Conservation (phyloP, 1,140 invertebrate species). For the Drosophila pectinifera region DNA sequence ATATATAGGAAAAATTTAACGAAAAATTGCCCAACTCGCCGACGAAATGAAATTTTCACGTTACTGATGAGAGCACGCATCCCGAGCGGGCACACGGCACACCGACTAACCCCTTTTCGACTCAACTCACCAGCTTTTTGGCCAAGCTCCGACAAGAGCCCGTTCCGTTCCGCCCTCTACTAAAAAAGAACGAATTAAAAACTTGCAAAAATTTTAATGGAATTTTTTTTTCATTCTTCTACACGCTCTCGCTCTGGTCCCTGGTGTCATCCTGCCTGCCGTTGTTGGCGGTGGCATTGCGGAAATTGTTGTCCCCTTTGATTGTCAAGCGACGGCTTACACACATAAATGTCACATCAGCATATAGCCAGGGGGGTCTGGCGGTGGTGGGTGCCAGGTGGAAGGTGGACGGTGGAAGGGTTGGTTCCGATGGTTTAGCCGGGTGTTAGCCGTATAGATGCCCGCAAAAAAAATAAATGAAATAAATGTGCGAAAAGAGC, state of each 20-base stretch:
- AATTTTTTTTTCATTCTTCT: constrained; percentile 61
- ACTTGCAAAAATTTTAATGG: constrained; percentile 81
- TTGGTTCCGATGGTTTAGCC: constrained; percentile 1
- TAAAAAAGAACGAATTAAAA: constrained; percentile 70
- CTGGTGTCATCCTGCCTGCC: constrained; percentile 48
- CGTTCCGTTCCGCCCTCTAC: background rate
- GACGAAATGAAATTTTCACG: constrained; percentile 79
- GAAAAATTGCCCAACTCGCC: constrained; percentile 54
- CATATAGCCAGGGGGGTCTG: constrained; percentile 29
- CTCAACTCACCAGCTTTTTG: constrained; percentile 78
- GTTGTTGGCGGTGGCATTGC: constrained; percentile 60
- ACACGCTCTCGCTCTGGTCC: constrained; percentile 21
- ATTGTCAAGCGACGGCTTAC: constrained; percentile 79
- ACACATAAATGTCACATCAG: constrained; percentile 73
- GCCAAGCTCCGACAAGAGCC: constrained; percentile 27
- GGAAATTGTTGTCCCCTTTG: constrained; percentile 78
- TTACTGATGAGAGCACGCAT: constrained; percentile 65
- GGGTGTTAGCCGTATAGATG: constrained; percentile 42
- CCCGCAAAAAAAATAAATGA: constrained; percentile 26
- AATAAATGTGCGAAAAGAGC: constrained; percentile 30
- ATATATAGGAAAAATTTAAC: constrained; percentile 49
- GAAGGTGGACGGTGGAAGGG: background rate
- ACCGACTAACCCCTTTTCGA: constrained; percentile 47
- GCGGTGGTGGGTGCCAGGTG: constrained; percentile 1
- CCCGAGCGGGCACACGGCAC: constrained; percentile 44